Base-by-base conservation (phyloP, 2,113 vertebrate species). In the Procavia capensis region DNA sequence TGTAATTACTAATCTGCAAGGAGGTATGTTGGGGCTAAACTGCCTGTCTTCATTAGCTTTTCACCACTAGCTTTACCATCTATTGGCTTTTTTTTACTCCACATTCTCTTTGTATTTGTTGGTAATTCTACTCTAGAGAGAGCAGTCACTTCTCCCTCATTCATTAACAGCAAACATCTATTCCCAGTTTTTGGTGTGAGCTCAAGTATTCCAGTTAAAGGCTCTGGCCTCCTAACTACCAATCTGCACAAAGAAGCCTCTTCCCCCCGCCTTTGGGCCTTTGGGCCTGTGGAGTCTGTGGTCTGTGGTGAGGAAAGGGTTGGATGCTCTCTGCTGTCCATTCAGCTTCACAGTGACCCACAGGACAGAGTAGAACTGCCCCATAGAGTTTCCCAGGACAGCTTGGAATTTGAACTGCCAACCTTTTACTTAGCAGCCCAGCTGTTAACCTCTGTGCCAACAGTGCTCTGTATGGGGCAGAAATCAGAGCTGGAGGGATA, bases 251-350 rank as follows among this genome's bases (percentile, higher is more conserved):
- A 61, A 75, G 61, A 45, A 43, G 41, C 68, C 25, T 43, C 27
- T 20, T 9, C 43, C 17, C 5, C 1, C 6, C 57, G n/a, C n/a
- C n/a, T n/a, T n/a, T n/a, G n/a, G n/a, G n/a, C 2, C 43, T 19
- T 41, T 75, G 13, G 57, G 10, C 41, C 50, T 72, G 31, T 29
- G 20, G 63, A 27, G n/a, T 39, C 54, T 2, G 0, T 17, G 45
- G n/a, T 39, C 54, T 2, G 0, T 17, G 45, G 16, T 17, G 59
- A 63, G 61, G 79, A 6, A 79, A 72, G 9, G 39, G 16, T 3
- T 22, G 88, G 29, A 39, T 25, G 20, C 50, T 54, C 50, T 9
- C 3, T 54, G 11, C 4, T 54, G 50, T 54, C 50, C 13, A 54
- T 54, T 54, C 50, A 4, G 14, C 13, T 54, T 54, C 50, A 54